Conservation (phyloP, 2,113 vertebrate genomes). For the Hystrix cristata region DNA sequence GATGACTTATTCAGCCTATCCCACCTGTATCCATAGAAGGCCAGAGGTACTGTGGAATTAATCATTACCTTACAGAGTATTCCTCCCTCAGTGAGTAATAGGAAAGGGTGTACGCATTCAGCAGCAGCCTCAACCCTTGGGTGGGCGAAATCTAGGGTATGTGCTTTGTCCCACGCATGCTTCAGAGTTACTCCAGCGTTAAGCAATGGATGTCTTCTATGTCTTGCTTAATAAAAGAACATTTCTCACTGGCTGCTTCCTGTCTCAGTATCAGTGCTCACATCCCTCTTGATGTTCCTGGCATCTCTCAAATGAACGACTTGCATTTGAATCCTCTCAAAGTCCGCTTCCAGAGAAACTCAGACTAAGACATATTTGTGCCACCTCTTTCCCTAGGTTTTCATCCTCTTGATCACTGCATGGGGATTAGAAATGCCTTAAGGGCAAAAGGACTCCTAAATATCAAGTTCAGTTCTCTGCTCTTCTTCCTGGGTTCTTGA, state of each 20-base stretch:
- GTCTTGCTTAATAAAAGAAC: background rate
- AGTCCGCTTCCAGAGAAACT: conserved; percentile 18
- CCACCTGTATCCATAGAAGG: background rate
- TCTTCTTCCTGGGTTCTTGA: conserved; percentile 61
- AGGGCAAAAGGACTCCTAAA: conserved; percentile 58
- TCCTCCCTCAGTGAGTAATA: background rate
- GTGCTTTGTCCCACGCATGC: background rate
- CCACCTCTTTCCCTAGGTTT: background rate
- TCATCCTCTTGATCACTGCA: background rate
- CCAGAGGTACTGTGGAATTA: background rate
- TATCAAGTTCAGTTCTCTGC: background rate
- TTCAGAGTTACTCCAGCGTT: background rate
- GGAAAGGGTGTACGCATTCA: background rate
- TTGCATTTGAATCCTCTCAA: background rate
- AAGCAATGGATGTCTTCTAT: background rate
- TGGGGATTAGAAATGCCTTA: conserved; percentile 53
- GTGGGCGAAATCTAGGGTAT: background rate
- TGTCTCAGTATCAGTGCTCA: background rate
- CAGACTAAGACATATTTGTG: background rate
- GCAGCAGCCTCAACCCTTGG: background rate
- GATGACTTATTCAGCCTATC: background rate
- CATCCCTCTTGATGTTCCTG: background rate
- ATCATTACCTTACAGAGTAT: background rate
- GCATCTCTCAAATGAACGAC: background rate
- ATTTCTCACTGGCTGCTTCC: background rate